Evolutionary conservation across 2,797 vertebrate species (phyloP), one percentile per base, ranked within the genome.

Genomic region (Pseudochaenichthys georgianus): DNA sequence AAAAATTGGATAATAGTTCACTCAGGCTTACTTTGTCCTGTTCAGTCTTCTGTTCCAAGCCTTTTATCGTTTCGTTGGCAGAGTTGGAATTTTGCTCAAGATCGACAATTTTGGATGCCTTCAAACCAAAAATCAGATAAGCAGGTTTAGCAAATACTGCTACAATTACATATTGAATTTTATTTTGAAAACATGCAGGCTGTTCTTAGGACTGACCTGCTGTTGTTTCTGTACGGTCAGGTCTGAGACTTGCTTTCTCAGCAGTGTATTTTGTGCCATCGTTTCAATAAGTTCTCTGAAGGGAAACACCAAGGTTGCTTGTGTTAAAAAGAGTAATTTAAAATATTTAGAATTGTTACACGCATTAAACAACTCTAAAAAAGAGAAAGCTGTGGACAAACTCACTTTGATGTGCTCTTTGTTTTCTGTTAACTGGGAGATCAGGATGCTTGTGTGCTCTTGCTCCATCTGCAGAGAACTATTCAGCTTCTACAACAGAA

Each of bases 351-450:
- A 79, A 57, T 6, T 28, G n/a, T 11, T 72, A n/a, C 34, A 45
- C 41, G 31, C 31, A 38, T 19, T 51, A 19, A 41, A 7, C 8
- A 60, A 45, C n/a, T 6, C 38, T 13, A n/a, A 7, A 52, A 31
- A 48, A 45, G 1, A 46, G 6, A 68, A 51, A 19, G 21, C 13
- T 70, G 50, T 17, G 2, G 9, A 19, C 15, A 61, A 68, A 94
- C 97, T 95, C 85, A 99, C 98, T 96, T 98, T 63, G 96, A 96
- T 80, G 92, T 96, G 80, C 90, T 97, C 96, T 92, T 96, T 96
- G 83, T 97, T 96, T 92, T 99, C 96, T 88, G 93, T 95, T 68
- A 98, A 90, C 76, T 98, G 95, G 13, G 95, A 94, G 51, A 93
- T 92, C 88, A 99, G 89, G 76, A 92, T 95, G 81, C 84, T 93